phyloP scores from a whole-genome alignment of 2,113 vertebrate species.

The Alces alces region DNA sequence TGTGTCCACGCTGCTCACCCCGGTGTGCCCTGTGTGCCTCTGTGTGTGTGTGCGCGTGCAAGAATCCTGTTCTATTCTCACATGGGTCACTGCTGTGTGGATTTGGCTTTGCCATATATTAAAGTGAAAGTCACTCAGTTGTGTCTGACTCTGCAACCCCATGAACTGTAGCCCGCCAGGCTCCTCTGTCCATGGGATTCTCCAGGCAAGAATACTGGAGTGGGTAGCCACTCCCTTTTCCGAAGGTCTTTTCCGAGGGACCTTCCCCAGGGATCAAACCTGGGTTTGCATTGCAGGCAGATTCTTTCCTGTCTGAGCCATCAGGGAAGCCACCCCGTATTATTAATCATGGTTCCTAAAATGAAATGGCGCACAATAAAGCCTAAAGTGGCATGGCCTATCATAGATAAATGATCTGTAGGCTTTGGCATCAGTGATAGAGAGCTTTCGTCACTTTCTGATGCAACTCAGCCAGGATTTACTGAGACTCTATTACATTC shows the following conservation, averaged over 20 bases:
- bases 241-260: neutral
- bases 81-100: too few species aligned
- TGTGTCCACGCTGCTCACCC: rapidly evolving
- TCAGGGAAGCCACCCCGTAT: neutral
- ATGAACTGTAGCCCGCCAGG: neutral
- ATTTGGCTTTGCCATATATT: neutral
- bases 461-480: neutral
- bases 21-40: rapidly evolving
- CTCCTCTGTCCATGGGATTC: neutral
- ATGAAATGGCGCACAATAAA: neutral
- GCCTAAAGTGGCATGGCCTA: neutral
- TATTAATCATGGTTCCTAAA: neutral
- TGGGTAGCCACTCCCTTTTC: neutral
- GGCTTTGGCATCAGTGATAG: neutral
- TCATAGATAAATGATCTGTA: neutral
- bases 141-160: neutral
- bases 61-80: neutral
- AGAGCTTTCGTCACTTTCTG: neutral
- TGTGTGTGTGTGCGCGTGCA: rapidly evolving
- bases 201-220: neutral
- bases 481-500: neutral
- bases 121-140: neutral
- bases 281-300: neutral
- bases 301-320: neutral
- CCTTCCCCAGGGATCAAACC: neutral